These are phyloP conservation scores for Lutjanus campechanus DNA, from an alignment of 2,797 vertebrate genomes.

Conservation along the genomic window DNA sequence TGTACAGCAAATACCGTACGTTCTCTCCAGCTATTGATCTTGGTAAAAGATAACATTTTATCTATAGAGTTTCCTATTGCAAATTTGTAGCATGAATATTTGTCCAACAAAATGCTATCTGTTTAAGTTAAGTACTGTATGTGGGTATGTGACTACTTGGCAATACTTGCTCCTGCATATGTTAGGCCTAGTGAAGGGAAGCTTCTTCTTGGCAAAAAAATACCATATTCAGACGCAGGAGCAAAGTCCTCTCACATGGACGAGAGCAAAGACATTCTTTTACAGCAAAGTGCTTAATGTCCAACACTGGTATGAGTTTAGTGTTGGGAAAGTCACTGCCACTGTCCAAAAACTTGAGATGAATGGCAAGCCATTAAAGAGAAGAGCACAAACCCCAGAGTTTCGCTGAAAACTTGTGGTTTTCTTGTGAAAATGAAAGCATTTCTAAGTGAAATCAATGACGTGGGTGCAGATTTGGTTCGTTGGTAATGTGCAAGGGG, in stretches of 20 bases:
- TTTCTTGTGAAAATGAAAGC: slow-evolving; percentile 42
- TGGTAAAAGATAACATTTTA: slow-evolving; percentile 28
- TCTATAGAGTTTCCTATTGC: slow-evolving; percentile 34
- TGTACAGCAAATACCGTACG: slow-evolving; percentile 16
- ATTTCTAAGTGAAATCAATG: slow-evolving; percentile 29
- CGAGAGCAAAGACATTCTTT: slow-evolving; percentile 28
- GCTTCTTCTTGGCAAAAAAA: slow-evolving; percentile 34
- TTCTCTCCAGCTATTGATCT: slow-evolving; percentile 38
- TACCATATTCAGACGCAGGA: slow-evolving; percentile 15
- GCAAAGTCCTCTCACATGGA: slow-evolving; percentile 39
- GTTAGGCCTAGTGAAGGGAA: slow-evolving; percentile 15
- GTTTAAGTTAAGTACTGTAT: slow-evolving; percentile 26
- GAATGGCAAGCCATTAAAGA: slow-evolving; percentile 17
- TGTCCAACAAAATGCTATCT: slow-evolving; percentile 28
- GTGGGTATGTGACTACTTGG: slow-evolving; percentile 63
- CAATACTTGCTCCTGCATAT: slow-evolving; percentile 51
- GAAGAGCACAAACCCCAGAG: slow-evolving; percentile 10
- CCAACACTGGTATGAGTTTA: slow-evolving; percentile 23
- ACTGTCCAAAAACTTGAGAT: slow-evolving; percentile 9
- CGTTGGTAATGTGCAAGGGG: slow-evolving; percentile 24
- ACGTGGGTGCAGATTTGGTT: slow-evolving; percentile 38
- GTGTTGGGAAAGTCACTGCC: slow-evolving; percentile 21
- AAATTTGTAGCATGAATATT: slow-evolving; percentile 24
- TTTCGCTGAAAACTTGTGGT: slow-evolving; percentile 20
- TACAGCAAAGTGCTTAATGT: slow-evolving; percentile 27